Evolutionary conservation across 1,140 invertebrate species (phyloP).

Genomic region (Lysiphlebus fabarum): DNA sequence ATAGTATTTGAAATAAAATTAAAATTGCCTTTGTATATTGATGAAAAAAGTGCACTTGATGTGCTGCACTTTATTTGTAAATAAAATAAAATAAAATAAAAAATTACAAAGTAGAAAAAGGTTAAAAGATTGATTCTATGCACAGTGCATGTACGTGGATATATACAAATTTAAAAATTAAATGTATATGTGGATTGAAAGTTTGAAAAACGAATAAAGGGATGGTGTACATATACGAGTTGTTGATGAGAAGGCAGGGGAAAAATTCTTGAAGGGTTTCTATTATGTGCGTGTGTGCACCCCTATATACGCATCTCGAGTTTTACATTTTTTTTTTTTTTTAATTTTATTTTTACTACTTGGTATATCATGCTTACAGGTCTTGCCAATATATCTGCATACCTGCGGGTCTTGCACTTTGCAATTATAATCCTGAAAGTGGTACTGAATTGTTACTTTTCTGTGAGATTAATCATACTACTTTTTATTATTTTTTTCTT

Average conservation of each 20-base stretch:
- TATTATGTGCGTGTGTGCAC: constrained; percentile 44
- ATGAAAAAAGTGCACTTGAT: too few relatives aligned
- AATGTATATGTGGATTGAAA: background rate
- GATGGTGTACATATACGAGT: constrained; percentile 21
- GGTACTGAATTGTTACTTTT: background rate
- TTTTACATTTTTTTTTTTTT: constrained; percentile 33
- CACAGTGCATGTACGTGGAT: background rate
- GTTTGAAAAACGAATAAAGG: constrained; percentile 5
- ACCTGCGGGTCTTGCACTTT: background rate
- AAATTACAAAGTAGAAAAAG: constrained; percentile 2
- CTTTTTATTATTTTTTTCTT: background rate
- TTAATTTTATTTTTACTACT: constrained; percentile 14
- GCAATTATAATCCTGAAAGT: constrained; percentile 14
- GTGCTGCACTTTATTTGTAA: too few relatives aligned
- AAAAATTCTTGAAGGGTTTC: constrained; percentile 48
- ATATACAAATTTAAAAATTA: background rate
- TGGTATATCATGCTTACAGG: constrained; percentile 35
- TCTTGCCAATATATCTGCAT: constrained; percentile 12
- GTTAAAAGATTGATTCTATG: background rate
- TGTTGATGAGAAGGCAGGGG: too few relatives aligned
- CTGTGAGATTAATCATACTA: background rate
- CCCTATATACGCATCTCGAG: constrained; percentile 24
- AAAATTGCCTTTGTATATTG: too few relatives aligned
- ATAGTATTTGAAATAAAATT: too few relatives aligned
- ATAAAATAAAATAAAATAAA: too few relatives aligned